Evolutionary conservation across 2,888 invertebrate species (phyloP), one percentile per base, ranked within the genome.

Genomic region (Ceratothoa steindachneri): DNA sequence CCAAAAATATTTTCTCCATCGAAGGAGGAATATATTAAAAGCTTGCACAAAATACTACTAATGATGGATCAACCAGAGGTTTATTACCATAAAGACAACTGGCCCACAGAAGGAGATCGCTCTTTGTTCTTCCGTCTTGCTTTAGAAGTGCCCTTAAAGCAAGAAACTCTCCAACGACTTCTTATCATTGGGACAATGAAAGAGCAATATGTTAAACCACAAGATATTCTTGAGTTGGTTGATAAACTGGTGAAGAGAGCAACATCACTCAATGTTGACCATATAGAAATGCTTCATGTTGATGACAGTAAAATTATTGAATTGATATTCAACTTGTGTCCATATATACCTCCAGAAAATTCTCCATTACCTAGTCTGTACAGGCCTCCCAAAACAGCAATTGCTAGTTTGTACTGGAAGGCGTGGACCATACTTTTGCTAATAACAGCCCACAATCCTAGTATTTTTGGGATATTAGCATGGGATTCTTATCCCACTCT

Each of bases 331-430:
- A 93, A 93, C 84, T 88, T 96, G 82, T 92, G 93, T 82, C 90
- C 92, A 81, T 97, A 97, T 85, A 91, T 91, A 82, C 93, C 95
- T 83, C 96, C 96, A 0, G 96, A 96, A 81, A 95, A 94, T 83
- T 95, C 96, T 81, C 89, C 90, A 2, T 86, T 97, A 74, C 97
- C 97, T 0, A 84, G 89, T 15, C 93, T 92, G 86, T 93, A 92
- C 84, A 87, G 86, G n/a, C 91, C 96, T 0, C 97, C 97, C 0
- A 90, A 90, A 81, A 86, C 97, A 82, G 96, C 95, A 0, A 95
- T 97, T 82, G 90, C 93, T n/a, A 90, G 90, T 75, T 86, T 93
- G 72, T 97, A 96, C 85, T 97, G 97, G 97, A 95, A 95, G 85
- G 91, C 92, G 24, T 97, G 97, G 96, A 86, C 89, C 52, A 90